Conservation (phyloP, 2,888 invertebrate genomes). For the Tolmerus cingulatus region DNA sequence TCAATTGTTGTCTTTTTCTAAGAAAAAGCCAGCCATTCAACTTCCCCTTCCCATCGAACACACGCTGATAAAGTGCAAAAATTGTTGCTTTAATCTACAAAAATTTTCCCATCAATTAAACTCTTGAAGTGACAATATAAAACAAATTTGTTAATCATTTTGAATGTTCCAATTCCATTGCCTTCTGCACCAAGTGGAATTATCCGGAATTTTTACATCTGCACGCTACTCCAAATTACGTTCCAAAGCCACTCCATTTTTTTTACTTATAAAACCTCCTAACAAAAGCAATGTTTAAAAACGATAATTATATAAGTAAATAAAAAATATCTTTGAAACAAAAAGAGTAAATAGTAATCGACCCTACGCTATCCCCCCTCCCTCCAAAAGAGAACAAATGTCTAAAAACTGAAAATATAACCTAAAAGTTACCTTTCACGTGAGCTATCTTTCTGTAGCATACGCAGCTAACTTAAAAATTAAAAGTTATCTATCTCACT, state of each 20-base stretch:
- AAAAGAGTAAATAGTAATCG: neutral
- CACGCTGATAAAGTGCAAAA: too few species aligned
- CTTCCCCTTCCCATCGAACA: neutral
- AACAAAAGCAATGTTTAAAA: neutral
- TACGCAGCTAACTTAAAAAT: neutral
- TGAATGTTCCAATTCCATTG: neutral
- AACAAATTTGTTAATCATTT: neutral
- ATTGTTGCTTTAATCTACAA: too few species aligned
- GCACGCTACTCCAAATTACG: neutral
- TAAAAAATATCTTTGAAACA: neutral
- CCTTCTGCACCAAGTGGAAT: neutral
- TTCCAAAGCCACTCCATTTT: neutral
- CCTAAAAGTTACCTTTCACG: too few species aligned
- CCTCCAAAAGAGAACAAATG: neutral
- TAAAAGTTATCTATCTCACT: neutral
- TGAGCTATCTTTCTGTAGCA: slow-evolving; percentile 2
- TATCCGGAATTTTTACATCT: neutral
- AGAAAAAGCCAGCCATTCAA: too few species aligned
- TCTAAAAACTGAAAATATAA: too few species aligned
- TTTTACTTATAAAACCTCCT: neutral
- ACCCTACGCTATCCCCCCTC: neutral
- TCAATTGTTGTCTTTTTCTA: neutral
- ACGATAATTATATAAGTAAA: neutral
- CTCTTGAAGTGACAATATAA: neutral
- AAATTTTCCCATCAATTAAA: neutral